Base-by-base conservation (phyloP, 2,888 invertebrate species). In the Eupithecia exiguata region DNA sequence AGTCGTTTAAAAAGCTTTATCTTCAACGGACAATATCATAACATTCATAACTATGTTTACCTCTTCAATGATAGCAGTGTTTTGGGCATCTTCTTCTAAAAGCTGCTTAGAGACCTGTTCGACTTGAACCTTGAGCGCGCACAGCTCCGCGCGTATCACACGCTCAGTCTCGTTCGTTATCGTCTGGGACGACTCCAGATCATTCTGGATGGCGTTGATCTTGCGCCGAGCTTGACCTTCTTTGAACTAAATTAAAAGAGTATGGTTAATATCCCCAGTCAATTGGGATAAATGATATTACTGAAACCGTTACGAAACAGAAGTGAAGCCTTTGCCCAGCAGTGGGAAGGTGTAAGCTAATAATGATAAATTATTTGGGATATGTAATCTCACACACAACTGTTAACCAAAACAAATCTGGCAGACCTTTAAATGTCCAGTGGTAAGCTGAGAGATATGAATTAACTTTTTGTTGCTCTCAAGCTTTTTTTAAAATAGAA, bases 191-290 rank as follows among this genome's bases (percentile, higher is more conserved):
- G 90, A 85, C 25, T 90, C 89, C 65, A 87, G 73, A 46, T 90
- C 90, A 69, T 84, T 87, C 72, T 88, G 83, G n/a, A 89, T 40
- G 6, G 74, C 76, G 43, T 75, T 61, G 68, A 88, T 68, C 77
- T 87, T 90, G 12, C 91, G 88, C 1, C 88, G 86, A 4, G 85
- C 84, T 80, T 91, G 89, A 69, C 92, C 92, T 81, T 94, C 93
- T 81, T 91, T 91, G 69, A 91, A 91, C 94, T 93, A 72, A 63
- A 35, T 21, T 25, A 71, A 58, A 68, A 49, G 25, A 40, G 1
- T 16, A 36, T 21, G 36, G n/a, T 58, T 12, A 58, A 58, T 10
- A 53, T 1, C n/a, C 7, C n/a, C 2, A n/a, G 7, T 49, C 18
- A 46, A 43, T 43, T 46, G 18, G 18, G 0, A 46, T 18, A 46